Base-by-base conservation (phyloP, 2,797 vertebrate species). In the Schizopygopsis pylzovi region DNA sequence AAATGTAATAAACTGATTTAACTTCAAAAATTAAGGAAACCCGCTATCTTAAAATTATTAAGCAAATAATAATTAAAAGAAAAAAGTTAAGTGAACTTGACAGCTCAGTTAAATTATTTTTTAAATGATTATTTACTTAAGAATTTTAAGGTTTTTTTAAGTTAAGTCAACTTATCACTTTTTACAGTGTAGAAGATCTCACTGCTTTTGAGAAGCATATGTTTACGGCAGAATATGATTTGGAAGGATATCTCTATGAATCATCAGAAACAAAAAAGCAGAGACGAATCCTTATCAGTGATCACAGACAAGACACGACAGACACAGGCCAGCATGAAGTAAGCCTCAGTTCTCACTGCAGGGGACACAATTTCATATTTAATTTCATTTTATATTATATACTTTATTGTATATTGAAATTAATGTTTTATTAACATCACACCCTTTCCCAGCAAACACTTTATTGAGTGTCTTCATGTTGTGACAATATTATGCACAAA, bases 101-200 rank as follows among this genome's bases (percentile, higher is more conserved):
- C 33, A 33, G 33, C 33, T 33, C 33, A 3, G 33, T 33, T 33
- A 33, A 33, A 33, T 3, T 0, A 33, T 33, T 33, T 2, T 2
- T 33, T 33, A 3, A 3, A 33, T 33, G 2, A 3, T 33, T 3
- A 33, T 33, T 33, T 33, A 33, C 33, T 33, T 33, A 33, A 33
- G 2, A 33, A 33, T 33, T 33, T 3, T 33, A 33, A 33, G 33
- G 2, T 33, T 33, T 33, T 33, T 33, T 33, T 33, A 33, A 33
- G 33, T 33, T 33, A 33, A 33, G 33, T 33, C 33, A 33, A 33
- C 33, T 33, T 33, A 33, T 33, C 2, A 33, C 33, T 33, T 33
- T 33, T 33, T 33, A 33, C 33, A 33, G 33, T 33, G 33, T 33
- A 79, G 39, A 45, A 79, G 83, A 85, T 79, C 75, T 71, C 49